Conservation (phyloP, 2,113 vertebrate genomes). For the Ciconia boyciana region DNA sequence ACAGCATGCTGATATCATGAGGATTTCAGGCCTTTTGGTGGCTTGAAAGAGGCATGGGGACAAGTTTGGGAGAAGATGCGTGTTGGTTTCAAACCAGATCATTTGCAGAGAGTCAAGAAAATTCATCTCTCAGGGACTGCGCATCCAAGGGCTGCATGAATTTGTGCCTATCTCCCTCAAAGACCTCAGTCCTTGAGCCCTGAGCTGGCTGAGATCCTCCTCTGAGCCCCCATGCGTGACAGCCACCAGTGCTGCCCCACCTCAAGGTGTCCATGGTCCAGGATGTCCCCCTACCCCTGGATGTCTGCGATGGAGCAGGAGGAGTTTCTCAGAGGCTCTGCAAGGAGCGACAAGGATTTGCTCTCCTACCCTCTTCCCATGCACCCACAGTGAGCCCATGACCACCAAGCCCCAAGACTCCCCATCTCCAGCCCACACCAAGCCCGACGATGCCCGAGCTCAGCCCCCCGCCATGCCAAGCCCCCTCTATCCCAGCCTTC, state of each 20-base stretch:
- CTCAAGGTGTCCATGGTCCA: accelerated
- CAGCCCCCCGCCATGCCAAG: accelerated
- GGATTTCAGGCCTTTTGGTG: background rate
- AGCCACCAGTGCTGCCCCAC: background rate
- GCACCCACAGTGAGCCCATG: background rate
- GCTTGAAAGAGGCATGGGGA: background rate
- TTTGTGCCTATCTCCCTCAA: background rate
- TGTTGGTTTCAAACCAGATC: background rate
- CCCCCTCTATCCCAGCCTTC: background rate
- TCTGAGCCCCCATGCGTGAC: background rate
- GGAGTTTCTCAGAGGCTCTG: background rate
- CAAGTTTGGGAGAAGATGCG: accelerated
- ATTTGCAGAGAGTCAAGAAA: background rate
- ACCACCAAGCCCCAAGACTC: background rate
- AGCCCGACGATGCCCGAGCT: background rate
- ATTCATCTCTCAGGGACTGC: background rate
- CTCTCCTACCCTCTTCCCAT: conserved; percentile 32
- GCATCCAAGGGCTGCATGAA: background rate
- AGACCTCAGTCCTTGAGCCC: background rate
- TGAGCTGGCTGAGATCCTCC: background rate
- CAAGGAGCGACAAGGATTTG: background rate
- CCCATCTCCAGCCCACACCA: background rate
- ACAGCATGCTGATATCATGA: accelerated
- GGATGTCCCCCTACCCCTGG: background rate
- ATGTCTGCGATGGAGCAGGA: background rate